A percentile compares a stretch with the other conserved stretches of the same genome.
These are phyloP conservation scores for Actenoides lindsayi DNA, from an alignment of 2,113 vertebrate genomes.

Conservation along the genomic window DNA sequence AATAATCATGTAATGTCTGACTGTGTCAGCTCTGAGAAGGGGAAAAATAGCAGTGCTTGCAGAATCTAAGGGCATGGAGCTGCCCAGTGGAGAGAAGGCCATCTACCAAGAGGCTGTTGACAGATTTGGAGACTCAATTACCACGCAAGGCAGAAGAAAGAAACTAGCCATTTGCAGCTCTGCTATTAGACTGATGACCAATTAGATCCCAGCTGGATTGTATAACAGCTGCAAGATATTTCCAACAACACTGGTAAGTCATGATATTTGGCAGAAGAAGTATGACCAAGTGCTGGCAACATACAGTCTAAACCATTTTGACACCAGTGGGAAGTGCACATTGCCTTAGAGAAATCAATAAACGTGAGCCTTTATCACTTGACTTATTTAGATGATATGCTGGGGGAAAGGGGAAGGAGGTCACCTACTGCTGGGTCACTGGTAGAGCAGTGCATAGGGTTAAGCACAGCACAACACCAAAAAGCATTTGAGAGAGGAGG, in stretches of 20 bases:
- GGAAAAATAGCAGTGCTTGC: background rate
- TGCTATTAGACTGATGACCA: slow-evolving; percentile 10
- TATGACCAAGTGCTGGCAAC: background rate
- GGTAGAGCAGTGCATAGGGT: background rate
- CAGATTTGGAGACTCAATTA: slow-evolving; percentile 18
- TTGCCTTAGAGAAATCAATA: background rate
- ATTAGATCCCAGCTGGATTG: slow-evolving; percentile 1
- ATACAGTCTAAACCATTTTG: background rate
- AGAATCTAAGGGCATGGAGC: background rate
- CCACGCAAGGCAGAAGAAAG: background rate
- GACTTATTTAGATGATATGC: background rate
- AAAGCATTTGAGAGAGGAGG: background rate
- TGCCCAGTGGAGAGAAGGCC: background rate
- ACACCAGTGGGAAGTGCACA: background rate
- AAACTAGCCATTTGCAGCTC: background rate
- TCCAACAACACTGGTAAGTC: background rate
- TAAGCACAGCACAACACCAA: background rate
- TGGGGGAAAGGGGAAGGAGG: background rate
- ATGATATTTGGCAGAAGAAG: background rate
- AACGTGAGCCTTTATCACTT: background rate
- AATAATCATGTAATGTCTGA: background rate
- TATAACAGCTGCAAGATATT: slow-evolving; percentile 16
- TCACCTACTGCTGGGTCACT: background rate
- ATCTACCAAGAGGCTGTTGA: slow-evolving; percentile 1
- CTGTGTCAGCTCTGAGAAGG: background rate